A percentile compares a stretch with the other conserved stretches of the same genome.
Conservation (phyloP, 2,888 invertebrate species). For the Caenorhabditis wallacei region DNA sequence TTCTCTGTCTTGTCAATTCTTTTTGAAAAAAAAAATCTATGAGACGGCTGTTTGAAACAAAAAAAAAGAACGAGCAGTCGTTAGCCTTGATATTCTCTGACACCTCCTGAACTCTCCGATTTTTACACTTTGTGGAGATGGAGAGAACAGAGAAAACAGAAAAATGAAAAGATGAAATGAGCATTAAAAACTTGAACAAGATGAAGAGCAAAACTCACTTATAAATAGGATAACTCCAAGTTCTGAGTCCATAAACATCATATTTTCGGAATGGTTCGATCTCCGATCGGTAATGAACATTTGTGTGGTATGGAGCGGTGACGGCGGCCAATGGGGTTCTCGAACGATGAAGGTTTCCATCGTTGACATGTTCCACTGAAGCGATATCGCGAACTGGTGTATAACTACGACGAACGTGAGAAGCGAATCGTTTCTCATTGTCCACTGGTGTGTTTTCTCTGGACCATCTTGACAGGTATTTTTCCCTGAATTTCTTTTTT, state of each 20-base stretch:
- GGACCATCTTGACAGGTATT: conserved; percentile 82
- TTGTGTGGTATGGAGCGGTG: conserved; percentile 82
- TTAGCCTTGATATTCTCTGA: background rate
- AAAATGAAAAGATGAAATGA: background rate
- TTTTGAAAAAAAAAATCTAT: background rate
- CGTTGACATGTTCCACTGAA: conserved; percentile 66
- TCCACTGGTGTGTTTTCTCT: conserved; percentile 82
- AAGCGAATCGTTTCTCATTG: conserved; percentile 74
- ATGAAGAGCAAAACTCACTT: conserved; percentile 70
- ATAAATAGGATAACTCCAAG: conserved; percentile 83
- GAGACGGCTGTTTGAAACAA: no score
- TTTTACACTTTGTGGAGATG: background rate
- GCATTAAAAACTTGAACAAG: background rate
- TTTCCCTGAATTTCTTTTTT: conserved; percentile 71
- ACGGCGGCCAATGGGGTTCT: conserved; percentile 79
- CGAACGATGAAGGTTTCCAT: conserved; percentile 69
- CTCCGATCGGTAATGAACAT: conserved; percentile 77
- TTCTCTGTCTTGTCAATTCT: background rate
- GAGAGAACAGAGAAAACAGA: background rate
- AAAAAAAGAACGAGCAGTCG: background rate
- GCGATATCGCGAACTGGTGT: conserved; percentile 81
- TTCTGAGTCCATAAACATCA: conserved; percentile 82
- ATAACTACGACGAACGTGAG: conserved; percentile 80
- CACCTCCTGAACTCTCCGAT: background rate
- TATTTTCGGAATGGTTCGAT: conserved; percentile 81